Conservation (phyloP, 1,140 invertebrate genomes). For the Drosophila elegans region DNA sequence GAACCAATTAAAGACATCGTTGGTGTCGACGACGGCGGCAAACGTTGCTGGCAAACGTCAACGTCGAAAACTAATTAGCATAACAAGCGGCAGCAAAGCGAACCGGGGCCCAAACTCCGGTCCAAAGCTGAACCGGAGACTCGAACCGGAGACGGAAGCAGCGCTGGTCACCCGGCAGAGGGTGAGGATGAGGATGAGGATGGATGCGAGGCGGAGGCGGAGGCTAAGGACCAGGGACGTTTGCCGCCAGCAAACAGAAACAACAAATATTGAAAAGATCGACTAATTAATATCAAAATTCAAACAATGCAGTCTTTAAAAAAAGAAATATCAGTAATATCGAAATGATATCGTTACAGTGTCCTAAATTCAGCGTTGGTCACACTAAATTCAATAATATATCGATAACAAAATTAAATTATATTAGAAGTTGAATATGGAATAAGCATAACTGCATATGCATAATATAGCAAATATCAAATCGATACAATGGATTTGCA, state of each 20-base stretch:
- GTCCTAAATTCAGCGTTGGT: background rate
- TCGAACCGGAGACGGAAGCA: conserved; percentile 25
- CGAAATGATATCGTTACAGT: background rate
- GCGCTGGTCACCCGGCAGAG: conserved; percentile 28
- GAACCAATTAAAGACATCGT: conserved; percentile 82
- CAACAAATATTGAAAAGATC: background rate
- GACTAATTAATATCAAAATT: background rate
- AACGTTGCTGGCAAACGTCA: conserved; percentile 75
- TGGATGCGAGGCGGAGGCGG: background rate
- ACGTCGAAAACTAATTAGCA: conserved; percentile 83
- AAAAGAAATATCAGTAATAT: background rate
- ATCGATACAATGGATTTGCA: too few relatives aligned
- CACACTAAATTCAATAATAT: background rate
- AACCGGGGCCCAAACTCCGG: conserved; percentile 29
- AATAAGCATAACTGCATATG: too few relatives aligned
- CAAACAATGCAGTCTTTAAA: background rate
- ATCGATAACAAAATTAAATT: too few relatives aligned
- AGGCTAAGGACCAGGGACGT: background rate
- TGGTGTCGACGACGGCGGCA: conserved; percentile 47
- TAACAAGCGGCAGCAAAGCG: conserved; percentile 70
- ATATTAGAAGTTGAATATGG: too few relatives aligned
- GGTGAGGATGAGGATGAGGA: background rate
- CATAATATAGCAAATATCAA: too few relatives aligned
- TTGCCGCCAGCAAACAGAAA: background rate
- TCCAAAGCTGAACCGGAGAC: conserved; percentile 37